These are phyloP conservation scores for Vanacampus margaritifer DNA, from an alignment of 2,113 vertebrate species.

Conservation along the genomic window DNA sequence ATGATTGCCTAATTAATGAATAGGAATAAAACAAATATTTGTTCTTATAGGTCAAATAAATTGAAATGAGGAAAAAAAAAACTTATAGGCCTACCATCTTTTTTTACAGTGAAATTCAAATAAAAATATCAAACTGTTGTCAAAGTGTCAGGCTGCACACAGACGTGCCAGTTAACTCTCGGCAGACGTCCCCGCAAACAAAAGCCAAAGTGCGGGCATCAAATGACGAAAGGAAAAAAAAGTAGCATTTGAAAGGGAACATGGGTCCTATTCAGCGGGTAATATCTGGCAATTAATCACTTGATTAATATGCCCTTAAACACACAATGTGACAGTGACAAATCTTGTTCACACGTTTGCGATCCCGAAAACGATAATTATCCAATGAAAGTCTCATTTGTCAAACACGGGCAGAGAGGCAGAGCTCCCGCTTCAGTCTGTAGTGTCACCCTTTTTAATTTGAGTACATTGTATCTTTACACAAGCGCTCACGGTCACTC, in stretches of 20 bases:
- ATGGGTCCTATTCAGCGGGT: slow-evolving; percentile 84
- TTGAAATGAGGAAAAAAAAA: background rate
- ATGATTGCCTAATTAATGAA: background rate
- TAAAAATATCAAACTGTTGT: background rate
- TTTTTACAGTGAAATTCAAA: background rate
- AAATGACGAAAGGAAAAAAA: slow-evolving; percentile 78
- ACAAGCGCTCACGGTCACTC: background rate
- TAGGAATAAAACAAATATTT: background rate
- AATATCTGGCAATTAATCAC: slow-evolving; percentile 96
- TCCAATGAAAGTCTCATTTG: slow-evolving; percentile 73
- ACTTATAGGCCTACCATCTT: no score
- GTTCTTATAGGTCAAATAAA: background rate
- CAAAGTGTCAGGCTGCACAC: background rate
- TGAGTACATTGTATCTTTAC: background rate
- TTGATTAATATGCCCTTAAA: slow-evolving; percentile 98
- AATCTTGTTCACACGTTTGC: slow-evolving; percentile 88
- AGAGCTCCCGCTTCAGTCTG: slow-evolving; percentile 32
- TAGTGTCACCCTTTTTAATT: slow-evolving; percentile 15
- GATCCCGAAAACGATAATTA: slow-evolving; percentile 90
- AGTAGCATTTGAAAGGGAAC: slow-evolving; percentile 75
- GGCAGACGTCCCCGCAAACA: slow-evolving; percentile 65
- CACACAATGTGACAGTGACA: slow-evolving; percentile 94
- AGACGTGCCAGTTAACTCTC: slow-evolving; percentile 43
- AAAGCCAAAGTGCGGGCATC: slow-evolving; percentile 78
- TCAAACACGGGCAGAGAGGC: slow-evolving; percentile 45